Percentiles rank a stretch among this genome's conserved stretches.
Evolutionary conservation across 2,113 vertebrate genomes (phyloP).

Genomic region (Micronycteris hirsuta): DNA sequence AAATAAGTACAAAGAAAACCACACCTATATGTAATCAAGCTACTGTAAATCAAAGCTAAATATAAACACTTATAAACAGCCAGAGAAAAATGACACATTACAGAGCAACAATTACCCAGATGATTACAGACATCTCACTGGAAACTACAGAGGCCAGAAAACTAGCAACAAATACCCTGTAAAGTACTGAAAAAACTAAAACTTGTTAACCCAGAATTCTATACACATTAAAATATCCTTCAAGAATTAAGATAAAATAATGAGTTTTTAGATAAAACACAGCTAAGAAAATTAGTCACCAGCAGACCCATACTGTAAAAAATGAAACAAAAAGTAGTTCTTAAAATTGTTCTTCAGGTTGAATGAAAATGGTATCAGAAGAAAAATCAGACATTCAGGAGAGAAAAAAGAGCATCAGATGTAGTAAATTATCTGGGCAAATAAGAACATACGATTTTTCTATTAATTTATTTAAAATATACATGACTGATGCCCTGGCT

Average conservation of each 20-base stretch:
- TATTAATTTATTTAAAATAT: not conserved
- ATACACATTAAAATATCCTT: not conserved
- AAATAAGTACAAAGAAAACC: not conserved
- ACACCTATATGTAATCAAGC: not conserved
- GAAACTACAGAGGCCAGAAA: not conserved
- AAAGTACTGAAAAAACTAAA: not conserved
- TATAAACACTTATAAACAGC: not conserved
- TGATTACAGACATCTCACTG: not conserved
- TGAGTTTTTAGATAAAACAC: not conserved
- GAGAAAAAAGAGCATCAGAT: not conserved
- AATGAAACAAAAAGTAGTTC: not conserved
- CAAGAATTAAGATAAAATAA: not conserved
- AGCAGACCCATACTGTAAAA: not conserved
- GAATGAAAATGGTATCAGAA: not conserved
- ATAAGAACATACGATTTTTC: not conserved
- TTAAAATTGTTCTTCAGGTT: not conserved
- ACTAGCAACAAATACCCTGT: not conserved
- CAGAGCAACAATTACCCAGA: not conserved
- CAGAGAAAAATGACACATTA: not conserved
- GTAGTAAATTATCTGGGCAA: not conserved
- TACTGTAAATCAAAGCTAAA: not conserved
- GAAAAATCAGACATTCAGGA: not conserved
- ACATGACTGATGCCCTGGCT: not conserved
- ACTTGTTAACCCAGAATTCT: not conserved
- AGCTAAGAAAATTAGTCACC: not conserved